Evolutionary conservation across 2,113 vertebrate species (phyloP).

Genomic region (Clupea harengus): DNA sequence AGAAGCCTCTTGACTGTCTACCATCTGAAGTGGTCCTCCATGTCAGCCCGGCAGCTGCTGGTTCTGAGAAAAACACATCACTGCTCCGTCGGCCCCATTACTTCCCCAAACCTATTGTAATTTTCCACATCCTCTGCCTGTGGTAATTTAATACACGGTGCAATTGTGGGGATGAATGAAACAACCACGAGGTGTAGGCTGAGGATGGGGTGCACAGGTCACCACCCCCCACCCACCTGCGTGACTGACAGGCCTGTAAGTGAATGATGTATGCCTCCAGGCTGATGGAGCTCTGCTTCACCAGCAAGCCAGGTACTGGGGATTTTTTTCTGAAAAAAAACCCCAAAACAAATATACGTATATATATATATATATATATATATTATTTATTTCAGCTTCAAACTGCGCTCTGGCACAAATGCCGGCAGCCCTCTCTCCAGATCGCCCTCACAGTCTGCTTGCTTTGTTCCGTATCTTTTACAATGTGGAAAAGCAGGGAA

Average conservation of each 20-base stretch:
- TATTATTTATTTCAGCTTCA: too few species aligned
- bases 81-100: background rate
- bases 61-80: background rate
- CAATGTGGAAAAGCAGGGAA: background rate
- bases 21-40: background rate
- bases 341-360: too few species aligned
- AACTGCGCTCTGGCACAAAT: background rate
- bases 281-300: conserved; percentile 16
- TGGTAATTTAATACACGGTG: conserved; percentile 9
- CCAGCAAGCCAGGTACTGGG: background rate
- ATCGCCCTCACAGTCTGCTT: background rate
- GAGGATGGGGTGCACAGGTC: conserved; percentile 19
- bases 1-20: background rate
- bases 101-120: background rate
- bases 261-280: conserved; percentile 21
- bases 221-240: background rate
- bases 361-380: too few species aligned
- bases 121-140: background rate
- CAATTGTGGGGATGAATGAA: conserved; percentile 19
- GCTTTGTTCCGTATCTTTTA: background rate
- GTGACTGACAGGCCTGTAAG: conserved; percentile 29
- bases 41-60: background rate
- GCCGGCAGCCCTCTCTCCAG: conserved; percentile 8
- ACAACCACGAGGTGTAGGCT: background rate
- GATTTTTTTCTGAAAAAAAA: background rate